These are phyloP conservation scores for Sinotaia quadrata DNA, from an alignment of 2,888 invertebrate species.

Conservation along the genomic window DNA sequence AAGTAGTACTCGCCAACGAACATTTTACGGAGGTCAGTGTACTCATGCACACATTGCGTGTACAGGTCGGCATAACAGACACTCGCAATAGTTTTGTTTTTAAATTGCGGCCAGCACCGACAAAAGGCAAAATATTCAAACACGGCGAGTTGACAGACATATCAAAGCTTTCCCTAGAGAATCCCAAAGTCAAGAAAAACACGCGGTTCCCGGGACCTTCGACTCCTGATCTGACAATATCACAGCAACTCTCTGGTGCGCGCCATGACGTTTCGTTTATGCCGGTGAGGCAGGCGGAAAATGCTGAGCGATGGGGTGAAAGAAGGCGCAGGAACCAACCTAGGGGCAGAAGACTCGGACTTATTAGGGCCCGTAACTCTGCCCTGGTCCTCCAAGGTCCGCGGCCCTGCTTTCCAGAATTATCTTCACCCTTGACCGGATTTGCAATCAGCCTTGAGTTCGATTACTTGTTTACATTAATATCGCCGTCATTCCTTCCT, in stretches of 20 bases:
- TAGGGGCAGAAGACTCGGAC: slow-evolving; percentile 13
- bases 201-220: too few relatives aligned
- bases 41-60: too few relatives aligned
- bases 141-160: too few relatives aligned
- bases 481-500: slow-evolving; percentile 32
- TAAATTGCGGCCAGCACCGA: too few relatives aligned
- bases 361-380: slow-evolving; percentile 10
- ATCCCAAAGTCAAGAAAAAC: background rate
- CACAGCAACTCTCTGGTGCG: background rate
- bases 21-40: too few relatives aligned
- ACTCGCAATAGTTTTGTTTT: too few relatives aligned
- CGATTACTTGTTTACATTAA: slow-evolving; percentile 40
- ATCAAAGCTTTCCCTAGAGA: too few relatives aligned
- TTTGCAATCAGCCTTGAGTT: slow-evolving; percentile 37
- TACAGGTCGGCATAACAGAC: too few relatives aligned
- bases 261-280: slow-evolving; percentile 27
- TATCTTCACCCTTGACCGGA: slow-evolving; percentile 38
- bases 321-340: slow-evolving; percentile 15
- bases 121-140: too few relatives aligned
- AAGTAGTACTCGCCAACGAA: too few relatives aligned
- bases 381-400: background rate
- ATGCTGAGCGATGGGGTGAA: slow-evolving; percentile 29
- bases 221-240: too few relatives aligned
- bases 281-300: slow-evolving; percentile 25
- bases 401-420: slow-evolving; percentile 25